These are phyloP conservation scores for Thripadectes ignobilis DNA, from an alignment of 2,797 vertebrate species.

Conservation along the genomic window DNA sequence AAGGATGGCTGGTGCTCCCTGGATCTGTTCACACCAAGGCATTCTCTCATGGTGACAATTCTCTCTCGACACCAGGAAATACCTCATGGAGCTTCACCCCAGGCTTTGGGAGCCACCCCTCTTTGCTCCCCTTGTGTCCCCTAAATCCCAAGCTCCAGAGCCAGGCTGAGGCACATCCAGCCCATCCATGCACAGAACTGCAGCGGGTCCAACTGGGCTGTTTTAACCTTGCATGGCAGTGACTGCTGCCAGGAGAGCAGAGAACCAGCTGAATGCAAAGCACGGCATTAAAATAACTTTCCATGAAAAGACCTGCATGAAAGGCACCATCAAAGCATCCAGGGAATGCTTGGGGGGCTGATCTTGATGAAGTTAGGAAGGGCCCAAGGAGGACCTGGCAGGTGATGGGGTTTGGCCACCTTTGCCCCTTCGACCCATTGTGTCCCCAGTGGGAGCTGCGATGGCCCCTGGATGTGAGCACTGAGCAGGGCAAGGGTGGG, in stretches of 20 bases:
- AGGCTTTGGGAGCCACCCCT: not conserved
- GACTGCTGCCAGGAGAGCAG: not conserved
- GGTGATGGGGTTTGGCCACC: not conserved
- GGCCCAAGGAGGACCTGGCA: fast-evolving
- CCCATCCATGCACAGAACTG: not conserved
- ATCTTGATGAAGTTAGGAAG: not conserved
- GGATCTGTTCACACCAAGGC: not conserved
- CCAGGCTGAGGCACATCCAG: not conserved
- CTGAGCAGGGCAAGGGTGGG: not conserved
- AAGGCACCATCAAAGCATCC: not conserved
- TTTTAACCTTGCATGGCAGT: not conserved
- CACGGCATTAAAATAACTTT: not conserved
- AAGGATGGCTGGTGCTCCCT: not conserved
- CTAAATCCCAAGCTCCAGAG: fast-evolving
- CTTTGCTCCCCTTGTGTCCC: fast-evolving
- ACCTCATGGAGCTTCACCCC: not conserved
- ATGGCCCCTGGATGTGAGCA: fast-evolving
- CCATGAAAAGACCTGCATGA: not conserved
- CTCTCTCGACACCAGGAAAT: not conserved
- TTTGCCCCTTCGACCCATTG: fast-evolving
- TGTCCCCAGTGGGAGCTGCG: not conserved
- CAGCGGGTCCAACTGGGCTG: not conserved
- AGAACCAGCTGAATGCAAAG: not conserved
- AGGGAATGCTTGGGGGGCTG: not conserved
- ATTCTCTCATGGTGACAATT: fast-evolving